These are phyloP conservation scores for Anadara kagoshimensis DNA, from an alignment of 1,140 invertebrate species.

Conservation along the genomic window DNA sequence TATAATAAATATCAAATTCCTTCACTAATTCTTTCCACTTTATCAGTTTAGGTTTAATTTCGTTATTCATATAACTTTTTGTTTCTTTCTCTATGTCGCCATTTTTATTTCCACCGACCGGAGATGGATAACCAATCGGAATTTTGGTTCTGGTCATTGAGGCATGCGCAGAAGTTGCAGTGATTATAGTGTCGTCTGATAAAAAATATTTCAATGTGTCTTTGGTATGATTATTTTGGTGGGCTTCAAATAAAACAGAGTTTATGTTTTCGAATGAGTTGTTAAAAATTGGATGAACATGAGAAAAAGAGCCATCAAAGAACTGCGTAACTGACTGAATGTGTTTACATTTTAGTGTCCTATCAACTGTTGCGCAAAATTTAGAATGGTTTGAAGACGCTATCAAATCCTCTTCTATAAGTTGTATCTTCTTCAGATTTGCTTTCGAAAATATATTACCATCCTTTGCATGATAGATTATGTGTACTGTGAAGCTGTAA, in stretches of 20 bases:
- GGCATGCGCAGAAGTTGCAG: constrained; percentile 1
- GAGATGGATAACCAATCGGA: constrained; percentile 24
- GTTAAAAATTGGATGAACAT: constrained; percentile 34
- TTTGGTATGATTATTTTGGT: constrained; percentile 22
- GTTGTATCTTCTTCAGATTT: constrained; percentile 24
- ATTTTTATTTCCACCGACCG: not conserved
- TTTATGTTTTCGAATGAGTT: constrained; percentile 44
- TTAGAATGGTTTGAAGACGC: constrained; percentile 1
- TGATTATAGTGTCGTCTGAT: constrained; percentile 21
- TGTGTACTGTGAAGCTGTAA: constrained; percentile 1
- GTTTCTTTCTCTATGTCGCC: not conserved
- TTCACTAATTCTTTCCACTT: constrained; percentile 11
- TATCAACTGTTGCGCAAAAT: constrained; percentile 21
- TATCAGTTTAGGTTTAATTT: constrained; percentile 12
- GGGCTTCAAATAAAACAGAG: constrained; percentile 32
- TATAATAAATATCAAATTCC: constrained; percentile 44
- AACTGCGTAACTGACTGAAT: constrained; percentile 29
- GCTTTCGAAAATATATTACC: constrained; percentile 31
- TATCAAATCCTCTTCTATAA: constrained; percentile 19
- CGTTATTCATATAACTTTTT: not conserved
- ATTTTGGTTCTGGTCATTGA: constrained; percentile 23
- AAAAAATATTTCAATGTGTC: constrained; percentile 24
- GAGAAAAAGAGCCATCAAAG: constrained; percentile 43
- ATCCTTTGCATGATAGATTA: constrained; percentile 24
- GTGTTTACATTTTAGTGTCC: constrained; percentile 9